Base-by-base conservation (phyloP, 2,113 vertebrate species). In the Pomatostomus ruficeps region DNA sequence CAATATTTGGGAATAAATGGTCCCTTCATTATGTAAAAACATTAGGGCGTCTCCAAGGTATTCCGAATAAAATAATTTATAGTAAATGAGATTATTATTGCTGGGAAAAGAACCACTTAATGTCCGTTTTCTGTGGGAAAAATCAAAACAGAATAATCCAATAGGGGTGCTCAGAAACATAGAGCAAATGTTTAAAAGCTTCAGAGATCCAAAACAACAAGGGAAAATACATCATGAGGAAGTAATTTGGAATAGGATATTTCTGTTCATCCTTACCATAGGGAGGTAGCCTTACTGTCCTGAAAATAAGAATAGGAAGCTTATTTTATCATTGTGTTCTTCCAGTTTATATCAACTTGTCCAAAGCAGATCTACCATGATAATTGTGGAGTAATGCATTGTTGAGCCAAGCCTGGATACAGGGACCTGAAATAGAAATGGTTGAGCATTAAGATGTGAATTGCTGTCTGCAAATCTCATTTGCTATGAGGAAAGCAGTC, bases 41-140 rank as follows among this genome's bases (percentile, higher is more conserved):
- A 98, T 98, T 97, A 96, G n/a, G 48, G 21, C n/a, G 54, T 97
- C 97, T 98, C 97, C 54, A 92, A 97, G 95, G 81, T 97, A 97
- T 88, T 85, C 95, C 96, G 94, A 96, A 96, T 95, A 98, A 95
- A 98, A 97, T 97, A 97, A 97, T 97, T 97, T 97, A 97, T 97
- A 95, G 95, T 96, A 98, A 98, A 97, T 96, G 82, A 96, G 95
- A 97, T 97, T 97, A 96, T 98, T 97, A 94, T 95, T 98, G 94
- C 98, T 97, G 95, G 98, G 98, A 98, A 98, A 97, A 96, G 94
- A 93, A 95, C 86, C 85, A 88, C 96, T 97, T 98, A 97, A 96
- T 92, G 93, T 81, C 92, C 90, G 77, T 95, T 97, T 97, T 97
- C 91, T 94, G 91, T 82, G 74, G 96, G 95, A 92, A 95, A 97